A percentile compares a stretch with the other conserved stretches of the same genome.
phyloP scores from a whole-genome alignment of 1,140 invertebrate species.

The Drosophila eugracilis region DNA sequence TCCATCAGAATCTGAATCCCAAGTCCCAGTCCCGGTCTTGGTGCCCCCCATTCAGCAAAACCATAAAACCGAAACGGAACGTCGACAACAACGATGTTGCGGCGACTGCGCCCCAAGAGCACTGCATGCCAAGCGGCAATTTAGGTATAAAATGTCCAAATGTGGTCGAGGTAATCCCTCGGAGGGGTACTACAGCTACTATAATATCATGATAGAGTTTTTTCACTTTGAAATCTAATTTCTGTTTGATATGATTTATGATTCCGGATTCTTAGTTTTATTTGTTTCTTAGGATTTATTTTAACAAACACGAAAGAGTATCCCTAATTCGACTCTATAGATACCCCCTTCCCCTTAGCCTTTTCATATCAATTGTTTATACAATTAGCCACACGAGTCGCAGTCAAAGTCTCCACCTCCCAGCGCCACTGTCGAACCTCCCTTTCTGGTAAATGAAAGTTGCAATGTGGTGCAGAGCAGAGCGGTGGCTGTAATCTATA shows the following conservation, averaged over 20 bases:
- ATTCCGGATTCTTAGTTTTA: too few relatives aligned
- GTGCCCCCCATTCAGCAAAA: constrained; percentile 67
- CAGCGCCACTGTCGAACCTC: constrained; percentile 6
- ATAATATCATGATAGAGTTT: too few relatives aligned
- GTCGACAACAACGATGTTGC: constrained; percentile 37
- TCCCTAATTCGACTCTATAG: not conserved
- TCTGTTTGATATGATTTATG: too few relatives aligned
- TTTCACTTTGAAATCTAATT: too few relatives aligned
- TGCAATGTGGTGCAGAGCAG: constrained; percentile 59
- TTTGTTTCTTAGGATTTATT: not conserved
- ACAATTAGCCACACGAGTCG: constrained; percentile 70
- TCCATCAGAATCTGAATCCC: constrained; percentile 8
- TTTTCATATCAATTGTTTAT: constrained; percentile 76
- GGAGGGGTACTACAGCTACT: too few relatives aligned
- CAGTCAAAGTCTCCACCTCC: constrained; percentile 11
- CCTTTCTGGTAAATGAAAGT: constrained; percentile 70
- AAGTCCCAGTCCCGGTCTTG: constrained; percentile 17
- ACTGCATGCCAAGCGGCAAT: constrained; percentile 77
- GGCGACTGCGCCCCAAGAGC: constrained; percentile 44
- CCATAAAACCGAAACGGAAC: constrained; percentile 79
- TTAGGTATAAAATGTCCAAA: constrained; percentile 81
- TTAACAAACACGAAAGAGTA: not conserved
- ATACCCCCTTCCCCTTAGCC: not conserved
- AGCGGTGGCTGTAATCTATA: constrained; percentile 79
- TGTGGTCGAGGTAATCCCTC: constrained; percentile 53